Percentiles rank a stretch among this genome's conserved stretches.
Evolutionary conservation across 2,888 invertebrate species (phyloP).

Genomic region (Drosophila sordidula): DNA sequence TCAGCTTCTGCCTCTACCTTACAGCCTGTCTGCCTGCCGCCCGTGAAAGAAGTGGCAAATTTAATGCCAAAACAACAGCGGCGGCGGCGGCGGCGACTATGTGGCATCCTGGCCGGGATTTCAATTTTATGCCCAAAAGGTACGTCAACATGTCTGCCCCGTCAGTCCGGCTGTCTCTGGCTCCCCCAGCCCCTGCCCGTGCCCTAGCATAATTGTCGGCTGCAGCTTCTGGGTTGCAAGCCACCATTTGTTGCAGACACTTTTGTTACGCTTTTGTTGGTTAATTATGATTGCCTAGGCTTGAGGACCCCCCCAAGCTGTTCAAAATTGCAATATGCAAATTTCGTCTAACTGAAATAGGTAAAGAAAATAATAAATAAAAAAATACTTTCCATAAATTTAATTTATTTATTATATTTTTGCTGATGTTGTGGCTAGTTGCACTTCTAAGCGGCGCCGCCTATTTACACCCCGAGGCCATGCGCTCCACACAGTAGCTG

Average conservation of each 20-base stretch:
- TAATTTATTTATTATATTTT: conserved; percentile 73
- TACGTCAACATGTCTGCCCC: conserved; percentile 73
- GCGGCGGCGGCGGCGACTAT: conserved; percentile 41
- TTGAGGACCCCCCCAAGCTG: conserved; percentile 84
- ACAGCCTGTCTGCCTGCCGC: conserved; percentile 27
- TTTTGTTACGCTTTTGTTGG: conserved; percentile 54
- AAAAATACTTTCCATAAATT: conserved; percentile 65
- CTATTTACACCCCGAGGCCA: conserved; percentile 26
- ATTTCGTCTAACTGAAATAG: conserved; percentile 52
- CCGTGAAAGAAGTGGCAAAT: conserved; percentile 80
- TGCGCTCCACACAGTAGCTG: conserved; percentile 82
- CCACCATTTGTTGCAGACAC: conserved; percentile 15
- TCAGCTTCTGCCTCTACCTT: conserved; percentile 18
- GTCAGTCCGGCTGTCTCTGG: conserved; percentile 1
- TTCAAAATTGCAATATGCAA: conserved; percentile 84
- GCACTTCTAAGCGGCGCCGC: conserved; percentile 60
- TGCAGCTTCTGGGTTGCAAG: conserved; percentile 65
- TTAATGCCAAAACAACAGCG: conserved; percentile 73
- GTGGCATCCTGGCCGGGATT: conserved; percentile 75
- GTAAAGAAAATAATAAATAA: not conserved
- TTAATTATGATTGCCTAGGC: conserved; percentile 65
- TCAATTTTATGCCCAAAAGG: conserved; percentile 82
- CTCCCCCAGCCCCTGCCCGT: conserved; percentile 11
- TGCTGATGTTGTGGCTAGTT: conserved; percentile 41
- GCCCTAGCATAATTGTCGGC: conserved; percentile 62